Evolutionary conservation across 2,797 vertebrate genomes (phyloP).

Genomic region (Spinibarbus caldwelli): DNA sequence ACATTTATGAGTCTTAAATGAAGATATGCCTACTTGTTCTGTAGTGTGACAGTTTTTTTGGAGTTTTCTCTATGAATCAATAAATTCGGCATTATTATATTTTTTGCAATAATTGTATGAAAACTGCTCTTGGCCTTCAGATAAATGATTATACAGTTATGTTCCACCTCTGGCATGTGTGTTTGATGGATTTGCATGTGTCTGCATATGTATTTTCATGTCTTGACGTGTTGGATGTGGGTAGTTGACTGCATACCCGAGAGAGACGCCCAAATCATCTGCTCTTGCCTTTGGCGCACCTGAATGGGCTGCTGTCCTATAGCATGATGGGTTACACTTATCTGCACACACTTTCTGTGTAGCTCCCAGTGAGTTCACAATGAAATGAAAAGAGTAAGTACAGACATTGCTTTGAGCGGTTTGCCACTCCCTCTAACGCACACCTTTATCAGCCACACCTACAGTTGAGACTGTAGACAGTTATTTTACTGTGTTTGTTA

Average conservation of each 20-base stretch:
- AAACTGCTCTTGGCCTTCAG: not conserved
- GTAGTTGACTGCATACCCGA: not conserved
- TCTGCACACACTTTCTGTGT: not conserved
- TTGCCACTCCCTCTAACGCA: slow-evolving; percentile 6
- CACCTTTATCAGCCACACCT: slow-evolving; percentile 30
- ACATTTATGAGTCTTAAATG: not conserved
- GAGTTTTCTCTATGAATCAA: not conserved
- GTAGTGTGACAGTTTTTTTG: not conserved
- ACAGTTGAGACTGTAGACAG: not conserved
- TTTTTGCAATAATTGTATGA: not conserved
- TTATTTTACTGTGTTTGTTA: not conserved
- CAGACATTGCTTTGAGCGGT: slow-evolving; percentile 22
- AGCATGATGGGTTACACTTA: slow-evolving; percentile 6
- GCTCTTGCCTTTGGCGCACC: slow-evolving; percentile 27
- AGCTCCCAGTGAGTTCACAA: not conserved
- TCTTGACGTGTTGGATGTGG: slow-evolving; percentile 13
- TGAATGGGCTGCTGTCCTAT: slow-evolving; percentile 26
- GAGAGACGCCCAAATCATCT: slow-evolving; percentile 15
- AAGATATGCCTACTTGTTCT: not conserved
- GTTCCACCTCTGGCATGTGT: not conserved
- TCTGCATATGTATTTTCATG: slow-evolving; percentile 24
- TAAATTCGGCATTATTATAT: not conserved
- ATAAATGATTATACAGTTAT: not conserved
- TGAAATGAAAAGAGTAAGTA: not conserved
- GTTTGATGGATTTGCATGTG: not conserved